Base-by-base conservation (phyloP, 2,797 vertebrate genomes). In the Esox lucius region DNA sequence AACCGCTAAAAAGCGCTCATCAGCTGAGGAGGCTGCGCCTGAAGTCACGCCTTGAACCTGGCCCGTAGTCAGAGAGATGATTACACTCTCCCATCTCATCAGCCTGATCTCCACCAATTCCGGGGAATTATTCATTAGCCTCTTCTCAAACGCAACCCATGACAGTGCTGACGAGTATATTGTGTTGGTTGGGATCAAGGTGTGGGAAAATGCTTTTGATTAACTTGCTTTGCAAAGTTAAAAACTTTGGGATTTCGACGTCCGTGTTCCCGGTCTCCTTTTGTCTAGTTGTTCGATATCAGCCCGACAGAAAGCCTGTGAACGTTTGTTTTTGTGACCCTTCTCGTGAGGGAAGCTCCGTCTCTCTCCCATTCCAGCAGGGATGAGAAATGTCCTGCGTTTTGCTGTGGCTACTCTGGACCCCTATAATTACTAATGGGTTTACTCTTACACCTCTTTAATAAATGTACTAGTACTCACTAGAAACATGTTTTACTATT, bases 391-490 rank as follows among this genome's bases (percentile, higher is more conserved):
- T 31, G 84, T 78, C 81, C 62, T 31, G 26, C 59, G 73, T 80
- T 62, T 51, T 69, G 62, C 74, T 9, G 19, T 72, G 78, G 77
- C 77, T 51, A 48, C 59, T 22, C 64, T 28, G 71, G 79, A 78
- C 78, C 17, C 61, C 26, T 68, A 80, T 75, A 26, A 13, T 17
- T 13, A 31, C 78, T 28, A 71, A 84, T 81, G 68, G 82, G 75
- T 84, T 78, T 86, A 81, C 83, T 84, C 81, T 80, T 59, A 35
- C 76, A 74, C 74, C 76, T 73, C 69, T 78, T 72, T 87, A 84
- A 77, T 79, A 75, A 72, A 77, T 75, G 71, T 53, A 78, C 65
- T 72, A 28, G 78, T 72, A 1, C 1, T 2, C 4, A 39, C 42
- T 8, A 46, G 42, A 7, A 9, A 46, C 42, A 42, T 42, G 39